Percentiles rank a stretch among this genome's conserved stretches.
phyloP scores from a whole-genome alignment of 2,797 vertebrate species.

The Etheostoma perlongum region DNA sequence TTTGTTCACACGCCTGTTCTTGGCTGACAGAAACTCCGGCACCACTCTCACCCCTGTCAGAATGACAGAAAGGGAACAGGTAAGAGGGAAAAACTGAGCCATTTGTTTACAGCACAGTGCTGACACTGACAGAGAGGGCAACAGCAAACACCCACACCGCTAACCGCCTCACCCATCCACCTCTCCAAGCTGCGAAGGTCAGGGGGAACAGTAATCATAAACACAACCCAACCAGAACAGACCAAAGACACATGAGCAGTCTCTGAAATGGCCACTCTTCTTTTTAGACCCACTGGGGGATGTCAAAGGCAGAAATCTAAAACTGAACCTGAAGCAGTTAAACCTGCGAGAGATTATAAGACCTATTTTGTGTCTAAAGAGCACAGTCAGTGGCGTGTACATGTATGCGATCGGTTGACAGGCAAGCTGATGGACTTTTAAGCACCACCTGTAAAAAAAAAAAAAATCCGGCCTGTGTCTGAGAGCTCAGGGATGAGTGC shows the following conservation, averaged over 20 bases:
- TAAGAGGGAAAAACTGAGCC: slow-evolving; percentile 50
- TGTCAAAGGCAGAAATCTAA: slow-evolving; percentile 64
- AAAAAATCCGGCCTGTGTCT: slow-evolving; percentile 28
- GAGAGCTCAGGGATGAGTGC: slow-evolving; percentile 48
- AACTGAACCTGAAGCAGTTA: slow-evolving; percentile 54
- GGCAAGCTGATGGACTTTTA: slow-evolving; percentile 60
- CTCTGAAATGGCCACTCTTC: slow-evolving; percentile 68
- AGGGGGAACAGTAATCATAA: slow-evolving; percentile 64
- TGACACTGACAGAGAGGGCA: slow-evolving; percentile 44
- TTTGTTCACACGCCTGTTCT: slow-evolving; percentile 52
- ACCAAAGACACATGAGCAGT: slow-evolving; percentile 47
- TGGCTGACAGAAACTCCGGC: slow-evolving; percentile 58
- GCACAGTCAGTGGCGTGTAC: slow-evolving; percentile 24
- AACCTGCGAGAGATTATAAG: slow-evolving; percentile 40
- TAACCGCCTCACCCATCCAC: slow-evolving; percentile 6
- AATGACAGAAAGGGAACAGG: slow-evolving; percentile 61
- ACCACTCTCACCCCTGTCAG: slow-evolving; percentile 56
- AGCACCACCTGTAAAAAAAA: slow-evolving; percentile 19
- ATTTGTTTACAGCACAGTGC: slow-evolving; percentile 58
- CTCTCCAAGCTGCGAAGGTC: slow-evolving; percentile 47
- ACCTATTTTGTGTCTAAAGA: slow-evolving; percentile 48
- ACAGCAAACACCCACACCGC: slow-evolving; percentile 25
- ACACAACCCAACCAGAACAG: slow-evolving; percentile 70
- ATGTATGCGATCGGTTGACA: slow-evolving; percentile 38
- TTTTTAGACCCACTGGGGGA: slow-evolving; percentile 62